These are phyloP conservation scores for Vannuccia rotundouncinata DNA, from an alignment of 2,888 invertebrate genomes.

Conservation along the genomic window DNA sequence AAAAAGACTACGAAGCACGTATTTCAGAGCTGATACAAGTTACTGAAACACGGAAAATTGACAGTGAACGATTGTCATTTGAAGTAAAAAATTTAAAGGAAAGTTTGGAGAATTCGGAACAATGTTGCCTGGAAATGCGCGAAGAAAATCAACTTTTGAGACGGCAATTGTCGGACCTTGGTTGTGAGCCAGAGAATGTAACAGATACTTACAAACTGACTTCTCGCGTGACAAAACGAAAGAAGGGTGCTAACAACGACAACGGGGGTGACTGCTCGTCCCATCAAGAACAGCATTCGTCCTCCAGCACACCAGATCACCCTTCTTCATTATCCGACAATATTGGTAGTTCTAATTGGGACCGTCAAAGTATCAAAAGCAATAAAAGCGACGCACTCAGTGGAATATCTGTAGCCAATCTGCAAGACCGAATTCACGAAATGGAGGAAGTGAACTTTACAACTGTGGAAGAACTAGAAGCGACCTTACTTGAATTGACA, in stretches of 20 bases:
- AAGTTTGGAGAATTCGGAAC: slow-evolving; percentile 3
- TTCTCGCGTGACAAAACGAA: not conserved
- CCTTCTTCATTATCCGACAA: not conserved
- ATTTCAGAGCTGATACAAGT: slow-evolving; percentile 36
- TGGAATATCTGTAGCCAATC: slow-evolving; percentile 14
- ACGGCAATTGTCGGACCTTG: slow-evolving; percentile 20
- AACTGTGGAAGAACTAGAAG: slow-evolving; percentile 83
- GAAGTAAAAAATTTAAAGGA: slow-evolving; percentile 33
- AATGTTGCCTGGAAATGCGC: not conserved
- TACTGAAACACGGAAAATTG: slow-evolving; percentile 35
- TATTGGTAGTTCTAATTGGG: slow-evolving; percentile 1
- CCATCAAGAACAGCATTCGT: not conserved
- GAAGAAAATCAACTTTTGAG: slow-evolving; percentile 15
- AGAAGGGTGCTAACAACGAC: not conserved
- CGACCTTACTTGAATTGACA: slow-evolving; percentile 81
- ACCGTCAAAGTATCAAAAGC: not conserved
- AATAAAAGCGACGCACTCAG: not conserved
- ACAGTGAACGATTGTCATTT: slow-evolving; percentile 36
- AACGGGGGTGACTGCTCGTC: slow-evolving; percentile 19
- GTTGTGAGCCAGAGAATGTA: slow-evolving; percentile 5
- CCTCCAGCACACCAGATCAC: not conserved
- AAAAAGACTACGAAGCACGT: slow-evolving; percentile 35
- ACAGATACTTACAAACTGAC: not conserved
- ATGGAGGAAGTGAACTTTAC: slow-evolving; percentile 57
- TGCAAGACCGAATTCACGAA: slow-evolving; percentile 37